phyloP scores from a whole-genome alignment of 2,888 invertebrate species.

The Neria commutata region DNA sequence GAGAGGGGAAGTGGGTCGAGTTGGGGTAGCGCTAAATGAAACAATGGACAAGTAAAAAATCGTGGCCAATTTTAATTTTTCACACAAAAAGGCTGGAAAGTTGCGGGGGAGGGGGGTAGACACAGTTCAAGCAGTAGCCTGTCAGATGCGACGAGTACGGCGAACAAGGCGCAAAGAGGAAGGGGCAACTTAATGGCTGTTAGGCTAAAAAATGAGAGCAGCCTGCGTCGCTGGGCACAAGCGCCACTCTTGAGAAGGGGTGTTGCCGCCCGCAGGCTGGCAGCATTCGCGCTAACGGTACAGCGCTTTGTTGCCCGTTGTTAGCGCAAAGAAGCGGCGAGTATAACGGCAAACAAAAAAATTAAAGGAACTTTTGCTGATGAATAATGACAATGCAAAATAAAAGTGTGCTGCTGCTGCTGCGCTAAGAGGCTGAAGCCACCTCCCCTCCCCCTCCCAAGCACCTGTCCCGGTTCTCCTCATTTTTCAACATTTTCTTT shows the following conservation, averaged over 20 bases:
- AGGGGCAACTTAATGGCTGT: too few relatives aligned
- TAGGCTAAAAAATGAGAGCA: too few relatives aligned
- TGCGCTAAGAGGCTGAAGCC: too few relatives aligned
- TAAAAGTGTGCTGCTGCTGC: conserved; percentile 31
- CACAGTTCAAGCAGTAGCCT: too few relatives aligned
- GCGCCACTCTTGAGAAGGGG: too few relatives aligned
- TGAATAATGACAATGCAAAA: conserved; percentile 53
- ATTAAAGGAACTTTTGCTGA: conserved; percentile 37
- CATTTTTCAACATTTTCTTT: conserved; percentile 9
- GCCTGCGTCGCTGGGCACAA: too few relatives aligned
- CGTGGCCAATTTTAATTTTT: conserved; percentile 61
- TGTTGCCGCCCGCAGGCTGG: too few relatives aligned
- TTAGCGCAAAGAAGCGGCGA: conserved; percentile 11
- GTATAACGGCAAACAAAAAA: conserved; percentile 5
- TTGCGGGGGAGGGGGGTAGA: background rate
- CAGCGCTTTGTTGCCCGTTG: background rate
- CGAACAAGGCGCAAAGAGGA: too few relatives aligned
- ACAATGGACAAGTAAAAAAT: conserved; percentile 57
- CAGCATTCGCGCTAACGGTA: too few relatives aligned
- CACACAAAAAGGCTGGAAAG: conserved; percentile 5
- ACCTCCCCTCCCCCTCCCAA: too few relatives aligned
- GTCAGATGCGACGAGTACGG: too few relatives aligned
- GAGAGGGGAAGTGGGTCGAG: conserved; percentile 49
- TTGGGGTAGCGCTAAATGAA: too few relatives aligned
- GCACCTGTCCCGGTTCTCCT: background rate